Evolutionary conservation across 2,113 vertebrate genomes (phyloP), one percentile per base, ranked within the genome.

Genomic region (Mandrillus leucophaeus): DNA sequence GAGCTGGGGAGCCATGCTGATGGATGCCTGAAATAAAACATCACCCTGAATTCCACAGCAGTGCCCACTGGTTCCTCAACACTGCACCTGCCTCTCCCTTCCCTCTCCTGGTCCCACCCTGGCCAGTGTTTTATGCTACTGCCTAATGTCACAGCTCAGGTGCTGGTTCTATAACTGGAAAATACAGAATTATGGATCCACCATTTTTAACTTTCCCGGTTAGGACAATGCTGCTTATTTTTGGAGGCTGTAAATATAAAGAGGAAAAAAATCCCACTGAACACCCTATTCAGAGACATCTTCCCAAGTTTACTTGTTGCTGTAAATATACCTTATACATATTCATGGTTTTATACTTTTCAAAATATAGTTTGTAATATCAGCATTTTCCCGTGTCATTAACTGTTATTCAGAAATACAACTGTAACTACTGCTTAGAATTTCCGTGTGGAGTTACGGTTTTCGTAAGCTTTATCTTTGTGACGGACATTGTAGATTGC

Each of bases 31-130:
- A 45, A 50, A 32, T 7, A n/a, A 40, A 13, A 14, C 9, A 0
- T 13, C 12, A 0, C 6, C 6, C 45, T 38, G 35, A 7, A 52
- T 20, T 59, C 48, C 45, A 8, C 6, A 40, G 4, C 25, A 13
- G 48, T 23, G 30, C 8, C 18, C 35, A 32, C 7, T 2, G 5
- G 45, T 16, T 13, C 20, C 48, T 48, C 1, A 6, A 12, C 22
- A 4, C 2, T 48, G 25, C 11, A 6, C 35, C 30, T 40, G 35
- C 9, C 22, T 12, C 17, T 7, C 48, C n/a, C 3, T 14, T 20
- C 9, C 11, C 9, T 11, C n/a, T 2, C 2, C 20, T 45, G 2
- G 14, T 57, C 14, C 48, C 18, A 4, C 27, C 8, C 1, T 6
- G 48, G 40, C 8, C 13, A 22, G 38, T 4, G 5, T 43, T 50